phyloP scores from a whole-genome alignment of 2,888 invertebrate species.

The Pasiphila rectangulata region DNA sequence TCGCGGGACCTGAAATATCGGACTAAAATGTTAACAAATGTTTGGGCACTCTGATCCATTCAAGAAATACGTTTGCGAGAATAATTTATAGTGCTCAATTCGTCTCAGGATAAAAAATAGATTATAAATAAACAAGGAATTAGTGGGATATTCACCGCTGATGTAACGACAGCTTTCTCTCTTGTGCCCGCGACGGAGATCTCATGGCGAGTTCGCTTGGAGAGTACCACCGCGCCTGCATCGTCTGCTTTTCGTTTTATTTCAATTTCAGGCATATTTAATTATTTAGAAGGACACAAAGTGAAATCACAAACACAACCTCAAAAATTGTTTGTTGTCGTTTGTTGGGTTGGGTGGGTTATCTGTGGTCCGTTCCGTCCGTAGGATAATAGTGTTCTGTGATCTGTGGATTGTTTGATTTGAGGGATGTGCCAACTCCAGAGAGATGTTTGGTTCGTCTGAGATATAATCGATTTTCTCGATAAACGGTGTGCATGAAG shows the following conservation, averaged over 20 bases:
- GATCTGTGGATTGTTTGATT: neutral
- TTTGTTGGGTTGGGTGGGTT: neutral
- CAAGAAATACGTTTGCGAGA: no score
- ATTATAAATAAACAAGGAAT: no score
- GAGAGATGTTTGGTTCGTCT: no score
- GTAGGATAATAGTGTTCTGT: no score
- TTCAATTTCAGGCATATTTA: constrained; percentile 73
- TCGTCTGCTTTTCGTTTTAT: constrained; percentile 84
- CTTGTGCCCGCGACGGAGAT: constrained; percentile 84
- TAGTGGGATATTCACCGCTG: constrained; percentile 85
- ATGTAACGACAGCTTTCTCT: constrained; percentile 87
- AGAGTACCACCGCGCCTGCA: constrained; percentile 76
- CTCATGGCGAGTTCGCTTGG: constrained; percentile 87
- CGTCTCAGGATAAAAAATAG: no score
- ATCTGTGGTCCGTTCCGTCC: neutral
- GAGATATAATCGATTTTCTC: no score
- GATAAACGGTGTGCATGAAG: no score
- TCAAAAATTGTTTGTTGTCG: constrained; percentile 8
- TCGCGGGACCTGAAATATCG: constrained; percentile 82
- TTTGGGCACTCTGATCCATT: no score
- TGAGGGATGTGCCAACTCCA: neutral
- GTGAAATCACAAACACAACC: neutral
- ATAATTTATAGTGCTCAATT: no score
- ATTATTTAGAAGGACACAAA: neutral
- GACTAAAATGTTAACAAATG: neutral